Percentiles rank a stretch among this genome's conserved stretches.
phyloP scores from a whole-genome alignment of 2,113 vertebrate genomes.

The Tinamus guttatus region DNA sequence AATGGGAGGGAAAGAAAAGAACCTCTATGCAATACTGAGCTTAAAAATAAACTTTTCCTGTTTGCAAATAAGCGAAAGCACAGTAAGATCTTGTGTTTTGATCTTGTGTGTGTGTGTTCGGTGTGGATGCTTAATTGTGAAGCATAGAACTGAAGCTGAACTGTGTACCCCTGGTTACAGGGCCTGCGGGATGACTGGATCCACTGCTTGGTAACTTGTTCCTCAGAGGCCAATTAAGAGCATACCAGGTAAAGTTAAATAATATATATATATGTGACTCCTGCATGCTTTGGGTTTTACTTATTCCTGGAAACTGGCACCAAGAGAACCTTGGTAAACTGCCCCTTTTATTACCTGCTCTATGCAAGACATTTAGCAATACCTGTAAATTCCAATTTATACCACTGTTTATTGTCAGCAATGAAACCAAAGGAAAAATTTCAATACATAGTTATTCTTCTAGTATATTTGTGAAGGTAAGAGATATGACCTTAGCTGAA shows the following conservation, averaged over 20 bases:
- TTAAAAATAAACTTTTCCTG: slow-evolving; percentile 61
- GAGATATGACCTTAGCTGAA: slow-evolving; percentile 33
- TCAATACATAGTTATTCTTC: background rate
- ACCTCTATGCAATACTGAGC: slow-evolving; percentile 41
- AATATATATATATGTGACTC: slow-evolving; percentile 26
- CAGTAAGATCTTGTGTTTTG: slow-evolving; percentile 46
- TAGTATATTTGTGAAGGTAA: slow-evolving; percentile 39
- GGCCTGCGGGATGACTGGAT: slow-evolving; percentile 38
- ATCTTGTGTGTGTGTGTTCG: background rate
- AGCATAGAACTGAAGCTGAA: slow-evolving; percentile 38
- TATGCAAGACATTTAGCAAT: slow-evolving; percentile 39
- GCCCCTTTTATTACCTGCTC: slow-evolving; percentile 26
- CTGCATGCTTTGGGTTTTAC: background rate
- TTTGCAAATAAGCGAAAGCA: slow-evolving; percentile 60
- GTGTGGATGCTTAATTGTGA: slow-evolving; percentile 50
- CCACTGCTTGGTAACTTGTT: slow-evolving; percentile 44
- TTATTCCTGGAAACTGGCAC: slow-evolving; percentile 43
- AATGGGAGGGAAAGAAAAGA: slow-evolving; percentile 44
- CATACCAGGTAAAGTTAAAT: slow-evolving; percentile 38
- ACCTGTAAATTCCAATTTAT: slow-evolving; percentile 38
- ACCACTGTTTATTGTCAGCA: slow-evolving; percentile 10
- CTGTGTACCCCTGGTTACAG: slow-evolving; percentile 48
- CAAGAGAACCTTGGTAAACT: background rate
- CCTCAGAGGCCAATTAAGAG: slow-evolving; percentile 22
- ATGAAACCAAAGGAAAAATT: background rate